Base-by-base conservation (phyloP, 2,888 invertebrate genomes). In the Dastarcus helophoroides region DNA sequence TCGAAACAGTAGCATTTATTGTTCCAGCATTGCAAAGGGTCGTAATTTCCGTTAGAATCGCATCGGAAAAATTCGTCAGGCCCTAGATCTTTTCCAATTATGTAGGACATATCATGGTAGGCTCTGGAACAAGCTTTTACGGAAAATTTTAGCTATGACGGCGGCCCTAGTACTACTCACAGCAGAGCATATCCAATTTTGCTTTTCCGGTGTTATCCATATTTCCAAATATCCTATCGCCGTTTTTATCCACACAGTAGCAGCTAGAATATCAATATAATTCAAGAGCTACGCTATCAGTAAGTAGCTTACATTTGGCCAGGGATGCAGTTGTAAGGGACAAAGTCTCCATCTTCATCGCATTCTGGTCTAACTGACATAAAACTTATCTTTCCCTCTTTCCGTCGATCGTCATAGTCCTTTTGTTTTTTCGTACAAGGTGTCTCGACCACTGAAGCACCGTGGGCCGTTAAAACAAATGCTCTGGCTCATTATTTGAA, bases 181-280 rank as follows among this genome's bases (percentile, higher is more conserved):
- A 65, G 50, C 79, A 80, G 26, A 65, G 67, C 67, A 74, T 69
- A 29, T 54, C 61, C 16, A 54, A 48, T 26, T 58, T 49, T 0
- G 60, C 55, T 3, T 56, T 44, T 8, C 63, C 58, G 3, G 64
- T 54, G 38, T 68, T 67, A 0, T 66, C 53, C 1, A 65, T 63
- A 55, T 78, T 76, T 1, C 82, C 82, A 46, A 79, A 80, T 34
- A 80, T 67, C 39, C 78, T 60, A 8, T 69, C 53, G 0, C 79
- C 79, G 2, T 68, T 56, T 32, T 69, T 66, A 10, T 71, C 66
- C 9, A 72, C 65, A 42, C 79, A 79, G 49, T 72, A 76, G 50
- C 78, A 78, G 27, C 78, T 79, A 53, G 26, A 50, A 50, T 31
- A 33, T 23, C 29, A 16, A 11, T 23, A 27, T 15, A 29, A 22